Base-by-base conservation (phyloP, 2,113 vertebrate genomes). In the Saimiri boliviensis region DNA sequence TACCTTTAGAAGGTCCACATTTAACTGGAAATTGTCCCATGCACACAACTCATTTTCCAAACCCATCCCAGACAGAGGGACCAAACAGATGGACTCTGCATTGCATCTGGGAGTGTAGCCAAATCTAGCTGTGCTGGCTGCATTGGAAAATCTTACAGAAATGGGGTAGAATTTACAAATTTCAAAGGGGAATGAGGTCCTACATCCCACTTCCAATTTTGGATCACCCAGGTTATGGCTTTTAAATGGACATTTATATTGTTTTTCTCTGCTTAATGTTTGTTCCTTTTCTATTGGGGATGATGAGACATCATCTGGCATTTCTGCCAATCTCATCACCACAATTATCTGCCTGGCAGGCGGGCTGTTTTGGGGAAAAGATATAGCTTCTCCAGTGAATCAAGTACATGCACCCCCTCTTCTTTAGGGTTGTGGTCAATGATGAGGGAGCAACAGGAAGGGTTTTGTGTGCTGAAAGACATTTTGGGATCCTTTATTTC, bases 311-410 rank as follows among this genome's bases (percentile, higher is more conserved):
- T 97, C 96, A 97, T 94, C 91, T 97, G 97, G 92, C 94, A 95
- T 95, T 95, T 96, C 97, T 98, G 97, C 96, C 98, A 97, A 95
- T 63, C 95, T 95, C 92, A 91, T 70, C 79, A 97, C 94, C 74
- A 92, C 96, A 97, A 95, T 98, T 96, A 98, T 83, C 89, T 79
- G 96, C 91, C 97, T 98, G 98, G 97, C 97, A 98, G 81, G 91
- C 89, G 35, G 90, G 23, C 37, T 85, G 66, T 9, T 87, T 98
- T 84, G 23, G 68, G 88, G 94, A 95, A 93, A 68, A 91, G 90
- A 76, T n/a, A 83, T 92, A 95, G 73, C 93, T 87, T 94, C 56
- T 45, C 87, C 86, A 83, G 60, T 45, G 66, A 92, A 85, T 86
- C 1, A 42, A 49, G 93, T 85, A 84, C 45, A 9, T 81, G 27